These are phyloP conservation scores for Pammene fasciana DNA, from an alignment of 2,888 invertebrate genomes.

Conservation along the genomic window DNA sequence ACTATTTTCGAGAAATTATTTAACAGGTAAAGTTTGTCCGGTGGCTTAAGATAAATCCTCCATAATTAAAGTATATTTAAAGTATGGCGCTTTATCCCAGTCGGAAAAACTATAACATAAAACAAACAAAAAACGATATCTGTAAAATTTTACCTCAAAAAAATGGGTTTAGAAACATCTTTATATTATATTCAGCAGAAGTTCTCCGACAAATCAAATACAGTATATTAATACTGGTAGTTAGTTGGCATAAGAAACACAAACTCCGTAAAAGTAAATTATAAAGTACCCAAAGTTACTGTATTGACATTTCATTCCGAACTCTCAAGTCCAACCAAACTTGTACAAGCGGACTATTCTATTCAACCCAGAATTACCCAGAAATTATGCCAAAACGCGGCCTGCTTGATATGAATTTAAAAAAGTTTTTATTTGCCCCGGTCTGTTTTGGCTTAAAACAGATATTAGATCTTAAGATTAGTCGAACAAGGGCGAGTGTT, in stretches of 20 bases:
- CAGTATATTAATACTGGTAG: not conserved
- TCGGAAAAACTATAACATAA: no score
- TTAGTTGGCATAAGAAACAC: constrained; percentile 3
- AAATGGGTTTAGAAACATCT: no score
- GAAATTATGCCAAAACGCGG: constrained; percentile 35
- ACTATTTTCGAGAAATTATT: no score
- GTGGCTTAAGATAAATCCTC: no score
- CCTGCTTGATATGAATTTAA: constrained; percentile 38
- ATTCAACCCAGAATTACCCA: constrained; percentile 31
- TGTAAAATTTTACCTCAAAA: no score
- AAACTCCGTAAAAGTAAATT: constrained; percentile 28
- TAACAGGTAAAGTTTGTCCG: no score
- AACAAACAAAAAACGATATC: no score
- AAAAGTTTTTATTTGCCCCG: constrained; percentile 27
- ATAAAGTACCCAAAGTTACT: constrained; percentile 15
- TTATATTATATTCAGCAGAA: not conserved
- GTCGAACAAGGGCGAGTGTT: constrained; percentile 41
- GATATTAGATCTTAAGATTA: constrained; percentile 40
- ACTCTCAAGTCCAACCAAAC: constrained; percentile 29
- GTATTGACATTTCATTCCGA: constrained; percentile 39
- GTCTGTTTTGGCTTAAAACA: constrained; percentile 1
- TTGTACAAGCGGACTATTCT: constrained; percentile 25
- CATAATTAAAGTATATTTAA: no score
- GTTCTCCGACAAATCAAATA: constrained; percentile 2
- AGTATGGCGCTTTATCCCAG: no score